A percentile compares a stretch with the other conserved stretches of the same genome.
These are phyloP conservation scores for Cryptoblepharus egeriae DNA, from an alignment of 2,797 vertebrate genomes.

Conservation along the genomic window DNA sequence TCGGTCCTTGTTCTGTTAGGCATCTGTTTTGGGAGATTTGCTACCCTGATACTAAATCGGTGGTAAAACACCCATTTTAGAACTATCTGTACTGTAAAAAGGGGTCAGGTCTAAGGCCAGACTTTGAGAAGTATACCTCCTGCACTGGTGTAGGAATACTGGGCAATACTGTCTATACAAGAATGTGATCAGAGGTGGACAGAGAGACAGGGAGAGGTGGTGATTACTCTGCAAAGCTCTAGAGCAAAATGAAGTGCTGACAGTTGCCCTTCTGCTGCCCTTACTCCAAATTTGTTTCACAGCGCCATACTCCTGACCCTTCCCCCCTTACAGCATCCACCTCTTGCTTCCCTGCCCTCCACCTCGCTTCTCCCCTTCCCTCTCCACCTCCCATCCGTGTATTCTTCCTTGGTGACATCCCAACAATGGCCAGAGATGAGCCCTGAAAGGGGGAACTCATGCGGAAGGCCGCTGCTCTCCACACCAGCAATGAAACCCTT, in stretches of 20 bases:
- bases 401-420: constrained; percentile 73
- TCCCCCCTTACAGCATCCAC: neutral
- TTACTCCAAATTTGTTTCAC: constrained; percentile 1
- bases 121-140: neutral
- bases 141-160: too few species aligned
- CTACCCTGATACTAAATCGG: neutral
- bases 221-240: neutral
- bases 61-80: neutral
- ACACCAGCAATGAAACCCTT: constrained; percentile 40
- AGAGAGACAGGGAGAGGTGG: neutral
- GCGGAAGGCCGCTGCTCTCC: constrained; percentile 73
- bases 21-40: neutral
- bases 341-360: constrained; percentile 17
- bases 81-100: too few species aligned
- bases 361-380: constrained; percentile 3
- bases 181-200: neutral
- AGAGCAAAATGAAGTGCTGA: neutral
- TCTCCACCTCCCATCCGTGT: constrained; percentile 42
- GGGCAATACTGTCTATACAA: neutral
- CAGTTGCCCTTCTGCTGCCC: neutral
- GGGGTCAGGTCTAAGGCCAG: neutral
- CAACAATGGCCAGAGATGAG: constrained; percentile 73
- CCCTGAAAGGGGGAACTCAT: constrained; percentile 81
- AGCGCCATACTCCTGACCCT: constrained; percentile 8
- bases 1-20: neutral